phyloP scores from a whole-genome alignment of 2,113 vertebrate species.

The Lipotes vexillifer region DNA sequence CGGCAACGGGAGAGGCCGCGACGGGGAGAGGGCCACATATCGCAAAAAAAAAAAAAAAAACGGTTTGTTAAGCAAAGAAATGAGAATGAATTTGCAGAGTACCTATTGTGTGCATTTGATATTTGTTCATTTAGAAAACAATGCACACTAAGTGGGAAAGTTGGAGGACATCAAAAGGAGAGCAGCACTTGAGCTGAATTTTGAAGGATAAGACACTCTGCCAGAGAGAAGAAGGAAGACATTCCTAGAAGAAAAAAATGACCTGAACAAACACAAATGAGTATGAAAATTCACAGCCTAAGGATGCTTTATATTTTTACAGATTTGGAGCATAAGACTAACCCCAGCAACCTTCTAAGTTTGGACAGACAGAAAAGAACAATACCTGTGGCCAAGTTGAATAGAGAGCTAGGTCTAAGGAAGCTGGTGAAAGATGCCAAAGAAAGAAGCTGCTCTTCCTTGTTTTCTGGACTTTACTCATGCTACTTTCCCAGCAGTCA shows the following conservation, averaged over 20 bases:
- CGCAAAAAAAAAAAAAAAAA: too few relatives aligned
- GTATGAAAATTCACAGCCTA: neutral
- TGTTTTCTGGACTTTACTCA: conserved; percentile 64
- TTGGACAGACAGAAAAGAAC: neutral
- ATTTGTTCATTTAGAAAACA: neutral
- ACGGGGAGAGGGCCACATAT: too few relatives aligned
- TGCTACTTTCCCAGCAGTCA: conserved; percentile 72
- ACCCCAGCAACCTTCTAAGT: neutral
- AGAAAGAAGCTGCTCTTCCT: conserved; percentile 66
- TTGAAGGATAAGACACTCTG: neutral
- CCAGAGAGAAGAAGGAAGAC: neutral
- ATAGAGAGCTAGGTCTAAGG: conserved; percentile 11
- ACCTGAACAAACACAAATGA: neutral
- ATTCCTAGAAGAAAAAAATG: neutral
- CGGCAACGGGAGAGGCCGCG: too few relatives aligned
- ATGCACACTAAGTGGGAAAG: neutral
- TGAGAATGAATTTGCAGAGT: neutral
- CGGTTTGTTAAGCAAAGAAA: neutral
- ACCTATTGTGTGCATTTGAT: neutral
- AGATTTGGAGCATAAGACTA: neutral
- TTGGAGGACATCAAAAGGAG: neutral
- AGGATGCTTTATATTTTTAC: neutral
- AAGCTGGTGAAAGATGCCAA: conserved; percentile 7
- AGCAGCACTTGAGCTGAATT: neutral
- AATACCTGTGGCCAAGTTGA: neutral